Conservation (phyloP, 2,888 invertebrate genomes). For the Sericinus montela region DNA sequence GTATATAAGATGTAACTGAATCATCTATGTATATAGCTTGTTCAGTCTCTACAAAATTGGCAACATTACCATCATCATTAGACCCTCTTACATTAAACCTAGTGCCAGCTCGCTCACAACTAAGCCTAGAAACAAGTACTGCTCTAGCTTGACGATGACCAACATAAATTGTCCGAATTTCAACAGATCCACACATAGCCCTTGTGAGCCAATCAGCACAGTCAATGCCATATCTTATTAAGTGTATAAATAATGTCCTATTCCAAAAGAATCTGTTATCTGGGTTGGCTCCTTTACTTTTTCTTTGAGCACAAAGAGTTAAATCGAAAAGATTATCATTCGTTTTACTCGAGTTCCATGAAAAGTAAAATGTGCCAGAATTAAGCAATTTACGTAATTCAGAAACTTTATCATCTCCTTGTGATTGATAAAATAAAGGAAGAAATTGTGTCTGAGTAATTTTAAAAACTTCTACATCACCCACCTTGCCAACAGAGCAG, state of each 20-base stretch:
- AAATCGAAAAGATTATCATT: slow-evolving; percentile 87
- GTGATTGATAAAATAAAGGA: slow-evolving; percentile 87
- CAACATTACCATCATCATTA: slow-evolving; percentile 99
- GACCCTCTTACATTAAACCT: slow-evolving; percentile 98
- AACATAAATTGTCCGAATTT: slow-evolving; percentile 98
- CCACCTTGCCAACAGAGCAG: slow-evolving; percentile 97
- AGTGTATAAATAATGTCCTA: slow-evolving; percentile 95
- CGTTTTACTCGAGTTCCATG: slow-evolving; percentile 82
- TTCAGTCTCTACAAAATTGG: slow-evolving; percentile 99
- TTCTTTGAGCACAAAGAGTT: slow-evolving; percentile 95
- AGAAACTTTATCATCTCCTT: slow-evolving; percentile 80
- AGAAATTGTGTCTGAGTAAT: slow-evolving; percentile 95
- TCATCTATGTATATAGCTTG: slow-evolving; percentile 97
- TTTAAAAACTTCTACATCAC: slow-evolving; percentile 96
- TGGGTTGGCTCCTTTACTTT: slow-evolving; percentile 87
- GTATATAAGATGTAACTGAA: slow-evolving; percentile 92
- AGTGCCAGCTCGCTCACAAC: slow-evolving; percentile 98
- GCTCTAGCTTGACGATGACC: slow-evolving; percentile 96
- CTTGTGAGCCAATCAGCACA: slow-evolving; percentile 95
- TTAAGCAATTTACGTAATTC: slow-evolving; percentile 92
- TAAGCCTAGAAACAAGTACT: slow-evolving; percentile 96
- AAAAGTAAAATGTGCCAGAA: slow-evolving; percentile 99
- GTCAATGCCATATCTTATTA: slow-evolving; percentile 94
- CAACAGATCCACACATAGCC: slow-evolving; percentile 98
- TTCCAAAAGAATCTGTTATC: slow-evolving; percentile 99